These are phyloP conservation scores for Caiman crocodilus DNA, from an alignment of 2,797 vertebrate genomes.

Conservation along the genomic window DNA sequence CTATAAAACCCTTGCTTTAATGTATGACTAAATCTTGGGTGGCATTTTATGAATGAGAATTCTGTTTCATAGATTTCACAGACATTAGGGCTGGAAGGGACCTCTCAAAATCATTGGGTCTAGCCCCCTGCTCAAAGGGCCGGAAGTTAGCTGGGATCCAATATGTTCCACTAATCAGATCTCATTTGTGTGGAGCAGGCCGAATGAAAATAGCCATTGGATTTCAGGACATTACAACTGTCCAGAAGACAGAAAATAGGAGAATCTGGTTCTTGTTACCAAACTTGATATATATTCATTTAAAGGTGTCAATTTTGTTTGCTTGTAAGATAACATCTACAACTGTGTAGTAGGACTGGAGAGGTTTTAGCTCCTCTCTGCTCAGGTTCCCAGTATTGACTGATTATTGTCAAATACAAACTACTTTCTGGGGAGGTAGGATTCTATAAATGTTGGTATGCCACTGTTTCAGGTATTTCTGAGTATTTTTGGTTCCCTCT, in stretches of 20 bases:
- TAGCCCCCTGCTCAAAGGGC: too few relatives aligned
- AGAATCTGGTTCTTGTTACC: constrained; percentile 6
- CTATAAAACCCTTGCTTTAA: background rate
- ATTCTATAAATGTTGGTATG: background rate
- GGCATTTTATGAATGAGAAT: background rate
- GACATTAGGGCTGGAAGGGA: too few relatives aligned
- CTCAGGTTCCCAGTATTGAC: background rate
- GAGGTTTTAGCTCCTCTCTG: background rate
- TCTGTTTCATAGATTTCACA: too few relatives aligned
- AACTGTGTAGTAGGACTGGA: background rate
- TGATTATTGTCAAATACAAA: background rate
- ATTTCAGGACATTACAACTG: background rate
- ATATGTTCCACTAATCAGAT: background rate
- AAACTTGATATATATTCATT: background rate
- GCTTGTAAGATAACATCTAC: background rate
- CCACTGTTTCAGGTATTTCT: background rate
- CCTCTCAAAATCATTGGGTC: too few relatives aligned
- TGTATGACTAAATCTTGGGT: background rate
- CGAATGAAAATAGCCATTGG: background rate
- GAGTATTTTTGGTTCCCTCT: background rate
- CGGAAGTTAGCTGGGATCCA: background rate
- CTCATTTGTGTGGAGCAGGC: background rate
- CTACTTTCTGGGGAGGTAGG: background rate
- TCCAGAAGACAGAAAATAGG: background rate
- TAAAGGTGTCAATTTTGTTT: background rate